Base-by-base conservation (phyloP, 2,888 invertebrate species). In the Chrysodeixis includens region DNA sequence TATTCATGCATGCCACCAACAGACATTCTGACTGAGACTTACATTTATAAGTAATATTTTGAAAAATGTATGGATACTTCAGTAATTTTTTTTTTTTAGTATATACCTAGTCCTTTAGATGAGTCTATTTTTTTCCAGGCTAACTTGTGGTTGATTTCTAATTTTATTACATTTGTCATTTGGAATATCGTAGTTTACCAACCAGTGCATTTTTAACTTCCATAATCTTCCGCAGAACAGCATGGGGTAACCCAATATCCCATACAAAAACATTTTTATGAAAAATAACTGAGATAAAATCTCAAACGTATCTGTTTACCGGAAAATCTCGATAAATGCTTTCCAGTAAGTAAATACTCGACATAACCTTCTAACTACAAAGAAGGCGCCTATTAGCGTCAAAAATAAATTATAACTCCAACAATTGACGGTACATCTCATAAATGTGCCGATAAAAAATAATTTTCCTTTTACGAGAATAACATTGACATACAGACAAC, bases 401-500 rank as follows among this genome's bases (percentile, higher is more conserved):
- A 66, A 56, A 59, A 77, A 77, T 73, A 62, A 76, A 77, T 68
- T 61, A 68, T 61, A 68, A 58, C 59, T 58, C 32, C 64, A 30
- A 49, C 60, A 63, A 49, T 40, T 40, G 40, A 40, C 40, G 40
- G n/a, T 40, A 40, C 56, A 56, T 44, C 56, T 44, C 22, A 56
- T 26, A 56, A 56, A 56, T 44, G 44, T 56, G 40, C 14, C 56
- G 26, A 58, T 22, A 30, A 51, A 71, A 76, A 71, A 76, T 71
- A 63, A 56, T 66, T 60, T 63, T 35, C 57, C 57, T 61, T 61
- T 76, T 61, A 76, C 56, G 49, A 66, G 30, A 76, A 66, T 66
- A 76, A 55, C 57, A 68, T 68, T 66, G 73, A 65, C 68, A 73
- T 68, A 75, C 44, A 65, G 56, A 61, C 53, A 44, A 46, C 44